These are phyloP conservation scores for Prietella phreatophila DNA, from an alignment of 2,113 vertebrate species.

Conservation along the genomic window DNA sequence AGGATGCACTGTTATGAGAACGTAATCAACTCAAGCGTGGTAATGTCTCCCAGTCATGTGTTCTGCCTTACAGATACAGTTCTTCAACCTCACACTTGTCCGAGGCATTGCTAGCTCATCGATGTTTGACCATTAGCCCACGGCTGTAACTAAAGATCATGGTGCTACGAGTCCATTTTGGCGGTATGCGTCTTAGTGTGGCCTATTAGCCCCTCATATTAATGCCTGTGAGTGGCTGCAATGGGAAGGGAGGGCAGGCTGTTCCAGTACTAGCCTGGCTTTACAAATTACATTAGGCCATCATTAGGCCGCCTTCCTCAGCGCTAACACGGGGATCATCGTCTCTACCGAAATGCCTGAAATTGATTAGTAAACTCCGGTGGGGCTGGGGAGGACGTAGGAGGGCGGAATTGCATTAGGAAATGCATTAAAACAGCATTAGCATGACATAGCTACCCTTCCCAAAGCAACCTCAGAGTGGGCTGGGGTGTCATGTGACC, in stretches of 20 bases:
- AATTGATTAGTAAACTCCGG: conserved; percentile 73
- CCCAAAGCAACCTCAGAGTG: conserved; percentile 63
- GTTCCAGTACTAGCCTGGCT: conserved; percentile 65
- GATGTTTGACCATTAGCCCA: conserved; percentile 45
- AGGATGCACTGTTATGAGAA: neutral
- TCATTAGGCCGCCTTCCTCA: conserved; percentile 70
- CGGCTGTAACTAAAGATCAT: conserved; percentile 67
- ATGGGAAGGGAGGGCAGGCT: conserved; percentile 62
- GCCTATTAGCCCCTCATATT: conserved; percentile 71
- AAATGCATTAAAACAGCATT: conserved; percentile 87
- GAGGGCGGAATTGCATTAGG: conserved; percentile 74
- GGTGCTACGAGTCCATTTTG: conserved; percentile 52
- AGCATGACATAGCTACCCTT: conserved; percentile 77
- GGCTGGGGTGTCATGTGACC: conserved; percentile 78
- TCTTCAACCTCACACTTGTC: conserved; percentile 7
- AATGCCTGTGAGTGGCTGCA: conserved; percentile 73
- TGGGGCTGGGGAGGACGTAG: conserved; percentile 65
- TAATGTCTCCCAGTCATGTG: neutral
- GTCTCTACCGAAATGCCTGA: conserved; percentile 78
- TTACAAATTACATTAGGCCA: conserved; percentile 73
- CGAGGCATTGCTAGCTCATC: neutral
- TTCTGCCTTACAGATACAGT: neutral
- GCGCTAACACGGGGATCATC: conserved; percentile 76
- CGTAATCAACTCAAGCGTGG: neutral
- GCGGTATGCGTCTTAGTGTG: conserved; percentile 72